Base-by-base conservation (phyloP, 2,113 vertebrate species). In the Lethenteron reissneri region DNA sequence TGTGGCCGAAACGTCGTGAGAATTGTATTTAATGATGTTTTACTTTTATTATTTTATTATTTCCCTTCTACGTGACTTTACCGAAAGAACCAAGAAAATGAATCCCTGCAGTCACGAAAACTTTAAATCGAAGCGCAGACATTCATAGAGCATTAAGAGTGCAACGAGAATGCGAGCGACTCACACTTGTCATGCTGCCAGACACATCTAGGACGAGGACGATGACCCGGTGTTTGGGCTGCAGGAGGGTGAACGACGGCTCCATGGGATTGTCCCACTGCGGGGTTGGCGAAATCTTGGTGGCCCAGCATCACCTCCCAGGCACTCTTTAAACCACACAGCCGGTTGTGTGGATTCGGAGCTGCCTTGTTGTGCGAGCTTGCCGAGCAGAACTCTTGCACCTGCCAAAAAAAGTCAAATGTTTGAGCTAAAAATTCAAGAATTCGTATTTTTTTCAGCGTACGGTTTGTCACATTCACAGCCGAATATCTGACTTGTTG, bases 161-260 rank as follows among this genome's bases (percentile, higher is more conserved):
- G 41, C 41, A 41, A 41, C 41, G 41, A 41, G 41, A 41, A 41
- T 6, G 6, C 41, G 41, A 41, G 41, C 41, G 62, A 72, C 75
- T 3, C 80, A 83, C 81, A 78, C 73, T 72, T 41, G 58, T 9
- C 77, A 83, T 83, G 71, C 77, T 83, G 15, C 72, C 76, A 57
- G 82, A 84, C 56, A 81, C 75, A 74, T 84, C 81, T n/a, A 85
- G 74, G 56, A 83, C 76, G 57, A 85, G 76, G 62, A 83, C 83
- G 69, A 83, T 70, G 17, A 79, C 76, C 71, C 76, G 80, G 58
- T 71, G 10, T 1, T 71, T 72, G 21, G 75, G 69, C 56, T 82
- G 80, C 2, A 81, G 3, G 3, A 83, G 11, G 41, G 75, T 78
- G 70, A 84, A 80, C 0, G 3, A 70, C 4, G 79, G 76, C 56